Conservation (phyloP, 1,140 invertebrate genomes). For the Drosophila yakuba region DNA sequence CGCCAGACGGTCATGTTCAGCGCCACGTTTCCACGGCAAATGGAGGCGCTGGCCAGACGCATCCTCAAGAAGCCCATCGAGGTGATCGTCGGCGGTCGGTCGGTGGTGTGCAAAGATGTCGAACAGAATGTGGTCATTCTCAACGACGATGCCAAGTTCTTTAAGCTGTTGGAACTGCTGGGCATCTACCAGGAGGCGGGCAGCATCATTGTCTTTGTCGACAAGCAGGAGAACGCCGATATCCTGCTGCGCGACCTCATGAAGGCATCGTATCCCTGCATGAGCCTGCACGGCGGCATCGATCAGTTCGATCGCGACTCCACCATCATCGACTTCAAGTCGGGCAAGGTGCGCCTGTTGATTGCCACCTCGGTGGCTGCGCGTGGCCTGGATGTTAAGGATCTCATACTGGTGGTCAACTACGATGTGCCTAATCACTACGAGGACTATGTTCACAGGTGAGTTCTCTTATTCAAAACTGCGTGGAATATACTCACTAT, state of each 20-base stretch:
- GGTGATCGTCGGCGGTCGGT: constrained; percentile 98
- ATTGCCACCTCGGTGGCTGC: constrained; percentile 99
- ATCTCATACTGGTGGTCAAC: constrained; percentile 98
- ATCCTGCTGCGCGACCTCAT: constrained; percentile 97
- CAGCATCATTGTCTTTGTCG: constrained; percentile 98
- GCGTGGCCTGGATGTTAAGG: constrained; percentile 98
- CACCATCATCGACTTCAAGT: constrained; percentile 99
- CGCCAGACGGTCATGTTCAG: constrained; percentile 99
- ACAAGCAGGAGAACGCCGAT: constrained; percentile 99
- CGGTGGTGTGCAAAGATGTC: constrained; percentile 99
- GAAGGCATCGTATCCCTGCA: constrained; percentile 97
- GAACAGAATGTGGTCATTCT: constrained; percentile 97
- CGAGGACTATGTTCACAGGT: constrained; percentile 98
- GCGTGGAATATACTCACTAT: neutral
- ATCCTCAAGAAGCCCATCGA: constrained; percentile 98
- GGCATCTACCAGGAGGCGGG: constrained; percentile 97
- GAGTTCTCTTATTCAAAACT: neutral
- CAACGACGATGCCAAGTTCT: constrained; percentile 98
- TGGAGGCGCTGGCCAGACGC: constrained; percentile 98
- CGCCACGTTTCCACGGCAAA: constrained; percentile 99
- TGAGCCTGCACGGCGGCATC: constrained; percentile 98
- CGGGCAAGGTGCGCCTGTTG: constrained; percentile 92
- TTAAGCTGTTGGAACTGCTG: constrained; percentile 97
- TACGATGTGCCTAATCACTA: constrained; percentile 99
- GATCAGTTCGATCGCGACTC: constrained; percentile 99